Conservation (phyloP, 2,113 vertebrate species). For the Ctenodactylus gundi region DNA sequence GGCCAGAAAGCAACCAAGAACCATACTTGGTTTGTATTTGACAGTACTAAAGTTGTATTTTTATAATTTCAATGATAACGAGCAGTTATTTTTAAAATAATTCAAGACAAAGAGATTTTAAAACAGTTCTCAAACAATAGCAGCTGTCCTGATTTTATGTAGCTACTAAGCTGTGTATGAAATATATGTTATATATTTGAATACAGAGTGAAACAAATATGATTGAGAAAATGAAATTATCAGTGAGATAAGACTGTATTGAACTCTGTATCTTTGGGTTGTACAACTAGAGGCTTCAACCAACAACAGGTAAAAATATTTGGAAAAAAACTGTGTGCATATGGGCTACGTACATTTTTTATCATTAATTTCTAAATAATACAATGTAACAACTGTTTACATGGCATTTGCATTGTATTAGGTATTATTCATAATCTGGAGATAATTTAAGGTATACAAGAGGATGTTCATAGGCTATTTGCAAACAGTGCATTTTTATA, state of each 20-base stretch:
- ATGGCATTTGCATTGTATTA: no score
- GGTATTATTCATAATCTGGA: background rate
- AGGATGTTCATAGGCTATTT: background rate
- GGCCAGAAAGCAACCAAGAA: background rate
- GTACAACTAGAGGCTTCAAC: background rate
- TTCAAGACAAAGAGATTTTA: background rate
- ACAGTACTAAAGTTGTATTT: background rate
- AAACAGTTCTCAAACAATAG: background rate
- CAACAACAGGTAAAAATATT: background rate
- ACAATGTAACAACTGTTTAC: background rate
- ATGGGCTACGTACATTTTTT: no score
- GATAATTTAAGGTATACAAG: background rate
- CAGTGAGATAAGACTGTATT: background rate
- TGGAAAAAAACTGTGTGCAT: background rate
- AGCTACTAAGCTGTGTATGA: background rate
- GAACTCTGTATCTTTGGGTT: background rate
- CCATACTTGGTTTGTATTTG: background rate
- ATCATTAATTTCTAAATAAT: background rate
- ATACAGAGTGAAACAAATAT: background rate
- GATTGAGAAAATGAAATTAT: background rate
- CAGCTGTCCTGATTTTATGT: background rate
- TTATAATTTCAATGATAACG: background rate
- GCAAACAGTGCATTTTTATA: background rate
- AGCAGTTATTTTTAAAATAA: background rate
- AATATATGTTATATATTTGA: slow-evolving; percentile 16